A percentile compares a stretch with the other conserved stretches of the same genome.
These are phyloP conservation scores for Micromussa lordhowensis DNA, from an alignment of 92 coral and sea anemone species.

Conservation along the genomic window DNA sequence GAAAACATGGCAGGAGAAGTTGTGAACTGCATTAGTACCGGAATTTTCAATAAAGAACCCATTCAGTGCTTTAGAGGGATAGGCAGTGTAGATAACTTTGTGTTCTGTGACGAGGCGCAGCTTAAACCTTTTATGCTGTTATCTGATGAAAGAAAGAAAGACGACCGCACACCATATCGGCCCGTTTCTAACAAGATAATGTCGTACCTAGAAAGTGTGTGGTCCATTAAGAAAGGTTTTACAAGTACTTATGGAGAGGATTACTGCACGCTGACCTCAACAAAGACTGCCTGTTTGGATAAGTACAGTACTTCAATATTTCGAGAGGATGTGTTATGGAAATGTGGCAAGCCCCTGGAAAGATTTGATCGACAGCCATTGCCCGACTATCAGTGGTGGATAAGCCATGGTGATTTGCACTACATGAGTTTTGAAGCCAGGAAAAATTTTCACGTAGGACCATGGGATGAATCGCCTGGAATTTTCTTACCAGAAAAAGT, in stretches of 20 bases:
- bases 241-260: slow-evolving; percentile 46
- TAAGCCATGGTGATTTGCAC: slow-evolving; percentile 32
- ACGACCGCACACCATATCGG: slow-evolving; percentile 20
- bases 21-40: slow-evolving; percentile 18
- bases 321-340: slow-evolving; percentile 18
- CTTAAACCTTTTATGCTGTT: slow-evolving; percentile 25
- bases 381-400: slow-evolving; percentile 55
- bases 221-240: slow-evolving; percentile 35
- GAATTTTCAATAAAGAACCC: slow-evolving; percentile 20
- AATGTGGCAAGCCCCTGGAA: slow-evolving; percentile 3
- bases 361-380: slow-evolving; percentile 27
- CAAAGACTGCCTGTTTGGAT: slow-evolving; percentile 42
- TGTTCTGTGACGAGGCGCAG: slow-evolving; percentile 29
- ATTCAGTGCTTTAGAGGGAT: slow-evolving; percentile 37
- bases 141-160: slow-evolving; percentile 44
- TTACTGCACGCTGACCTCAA: slow-evolving; percentile 8
- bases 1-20: slow-evolving; percentile 36
- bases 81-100: slow-evolving; percentile 31
- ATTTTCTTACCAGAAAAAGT: slow-evolving; percentile 52
- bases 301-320: slow-evolving; percentile 43
- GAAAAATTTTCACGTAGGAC: slow-evolving; percentile 26
- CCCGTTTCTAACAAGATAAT: not conserved
- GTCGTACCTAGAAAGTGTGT: slow-evolving; percentile 30
- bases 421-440: slow-evolving; percentile 40
- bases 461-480: slow-evolving; percentile 44